Base-by-base conservation (phyloP, 2,797 vertebrate genomes). In the Gadopsis marmoratus region DNA sequence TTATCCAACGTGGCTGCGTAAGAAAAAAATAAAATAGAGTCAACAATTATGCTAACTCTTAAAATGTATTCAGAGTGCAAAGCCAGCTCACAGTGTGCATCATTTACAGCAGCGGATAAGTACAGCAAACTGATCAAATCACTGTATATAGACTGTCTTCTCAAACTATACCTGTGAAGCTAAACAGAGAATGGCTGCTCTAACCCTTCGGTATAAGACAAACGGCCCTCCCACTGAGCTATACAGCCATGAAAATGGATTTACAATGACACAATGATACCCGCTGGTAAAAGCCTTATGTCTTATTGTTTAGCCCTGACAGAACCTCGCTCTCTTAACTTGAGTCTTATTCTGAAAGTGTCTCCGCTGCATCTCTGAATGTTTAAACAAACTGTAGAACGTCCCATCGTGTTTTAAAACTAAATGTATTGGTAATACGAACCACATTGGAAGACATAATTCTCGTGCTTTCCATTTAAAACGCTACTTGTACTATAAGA, bases 1-100 rank as follows among this genome's bases (percentile, higher is more conserved):
- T 60, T 9, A 68, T 74, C 35, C 48, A 73, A 60, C 64, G 74
- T 59, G 19, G 55, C 60, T 71, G 23, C 3, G 2, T 64, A 33
- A 41, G 51, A 14, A 45, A 39, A 48, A 37, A 35, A 65, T 29
- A 29, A 7, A 19, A 65, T 21, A 26, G 65, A 58, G 33, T 33
- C 60, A 56, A 74, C 48, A 60, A 58, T 59, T 19, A 29, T 0
- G 5, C 23, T 72, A 39, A 56, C 8, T 61, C 29, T 39, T 4
- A 41, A 60, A 58, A 60, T 55, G 5, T 43, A 17, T 53, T 76
- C 10, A 31, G 43, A 66, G 31, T 41, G 10, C 43, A 43, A 60
- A 13, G 21, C 26, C 69, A 78, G 33, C 50, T 61, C 39, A 35
- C 26, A n/a, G 19, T 4, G 13, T 59, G 7, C 29, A 26, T 50